Percentiles rank a stretch among this genome's conserved stretches.
Conservation (phyloP, 2,113 vertebrate genomes). For the Rhodinocichla rosea region DNA sequence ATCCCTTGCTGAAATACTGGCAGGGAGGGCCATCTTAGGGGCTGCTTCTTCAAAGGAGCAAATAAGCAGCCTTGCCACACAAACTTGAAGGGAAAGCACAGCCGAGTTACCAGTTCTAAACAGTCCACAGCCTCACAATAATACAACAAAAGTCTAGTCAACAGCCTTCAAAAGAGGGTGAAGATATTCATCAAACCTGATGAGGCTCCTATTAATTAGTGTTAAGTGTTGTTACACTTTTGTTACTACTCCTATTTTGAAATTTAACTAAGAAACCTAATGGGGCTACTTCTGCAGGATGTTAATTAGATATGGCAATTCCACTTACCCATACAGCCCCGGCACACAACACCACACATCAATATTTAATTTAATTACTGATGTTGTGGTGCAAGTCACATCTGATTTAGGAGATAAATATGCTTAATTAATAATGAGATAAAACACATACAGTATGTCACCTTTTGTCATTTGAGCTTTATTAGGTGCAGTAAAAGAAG, state of each 20-base stretch:
- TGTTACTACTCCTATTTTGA: conserved; percentile 79
- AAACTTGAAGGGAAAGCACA: background rate
- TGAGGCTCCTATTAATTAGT: conserved; percentile 80
- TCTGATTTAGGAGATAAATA: conserved; percentile 90
- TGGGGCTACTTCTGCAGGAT: conserved; percentile 80
- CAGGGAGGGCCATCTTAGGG: background rate
- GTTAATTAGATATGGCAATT: conserved; percentile 91
- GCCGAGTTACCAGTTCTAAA: background rate
- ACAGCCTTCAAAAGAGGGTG: background rate
- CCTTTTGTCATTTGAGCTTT: conserved; percentile 48
- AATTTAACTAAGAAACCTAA: conserved; percentile 84
- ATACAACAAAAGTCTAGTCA: background rate
- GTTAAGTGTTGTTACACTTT: conserved; percentile 77
- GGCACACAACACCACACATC: conserved; percentile 78
- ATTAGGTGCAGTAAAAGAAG: background rate
- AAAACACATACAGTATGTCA: conserved; percentile 82
- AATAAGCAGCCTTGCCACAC: background rate
- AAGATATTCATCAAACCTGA: conserved; percentile 79
- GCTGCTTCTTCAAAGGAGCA: background rate
- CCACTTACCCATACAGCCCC: conserved; percentile 80
- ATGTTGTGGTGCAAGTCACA: conserved; percentile 87
- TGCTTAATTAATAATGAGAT: conserved; percentile 90
- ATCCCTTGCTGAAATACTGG: background rate
- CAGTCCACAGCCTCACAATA: background rate
- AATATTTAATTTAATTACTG: conserved; percentile 94